phyloP scores from a whole-genome alignment of 2,113 vertebrate species.

The Colinus virginianus region DNA sequence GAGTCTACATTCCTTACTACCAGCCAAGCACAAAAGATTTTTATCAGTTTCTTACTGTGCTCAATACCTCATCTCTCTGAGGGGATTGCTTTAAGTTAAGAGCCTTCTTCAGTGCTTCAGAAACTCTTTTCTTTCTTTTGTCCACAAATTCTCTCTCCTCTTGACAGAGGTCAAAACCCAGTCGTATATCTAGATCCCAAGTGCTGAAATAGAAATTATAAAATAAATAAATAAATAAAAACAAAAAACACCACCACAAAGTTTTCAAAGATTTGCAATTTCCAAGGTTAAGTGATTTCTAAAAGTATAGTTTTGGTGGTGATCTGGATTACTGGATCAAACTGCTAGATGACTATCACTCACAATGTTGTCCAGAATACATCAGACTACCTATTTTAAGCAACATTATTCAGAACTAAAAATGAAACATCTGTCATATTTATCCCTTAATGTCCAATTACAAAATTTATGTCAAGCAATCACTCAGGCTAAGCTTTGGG shows the following conservation, averaged over 20 bases:
- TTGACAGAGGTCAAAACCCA: slow-evolving; percentile 84
- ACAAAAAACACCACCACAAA: background rate
- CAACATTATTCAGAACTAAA: background rate
- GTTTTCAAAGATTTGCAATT: background rate
- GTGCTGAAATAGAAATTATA: slow-evolving; percentile 55
- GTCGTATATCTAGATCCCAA: slow-evolving; percentile 80
- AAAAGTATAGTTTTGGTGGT: background rate
- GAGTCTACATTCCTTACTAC: background rate
- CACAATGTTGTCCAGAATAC: background rate
- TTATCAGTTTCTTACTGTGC: background rate
- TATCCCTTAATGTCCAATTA: background rate
- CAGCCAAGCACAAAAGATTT: background rate
- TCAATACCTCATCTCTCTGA: slow-evolving; percentile 75
- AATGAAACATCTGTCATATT: background rate
- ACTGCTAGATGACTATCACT: background rate
- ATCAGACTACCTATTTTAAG: background rate
- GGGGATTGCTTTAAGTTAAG: slow-evolving; percentile 73
- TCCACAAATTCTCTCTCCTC: slow-evolving; percentile 83
- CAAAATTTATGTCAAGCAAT: background rate
- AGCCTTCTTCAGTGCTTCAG: slow-evolving; percentile 73
- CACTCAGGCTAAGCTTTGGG: background rate
- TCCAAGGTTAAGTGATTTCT: background rate
- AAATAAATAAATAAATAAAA: too few relatives aligned
- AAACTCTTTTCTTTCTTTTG: slow-evolving; percentile 79
- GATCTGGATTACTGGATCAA: background rate